These are phyloP conservation scores for Cephalopterus ornatus DNA, from an alignment of 2,113 vertebrate species.

Conservation along the genomic window DNA sequence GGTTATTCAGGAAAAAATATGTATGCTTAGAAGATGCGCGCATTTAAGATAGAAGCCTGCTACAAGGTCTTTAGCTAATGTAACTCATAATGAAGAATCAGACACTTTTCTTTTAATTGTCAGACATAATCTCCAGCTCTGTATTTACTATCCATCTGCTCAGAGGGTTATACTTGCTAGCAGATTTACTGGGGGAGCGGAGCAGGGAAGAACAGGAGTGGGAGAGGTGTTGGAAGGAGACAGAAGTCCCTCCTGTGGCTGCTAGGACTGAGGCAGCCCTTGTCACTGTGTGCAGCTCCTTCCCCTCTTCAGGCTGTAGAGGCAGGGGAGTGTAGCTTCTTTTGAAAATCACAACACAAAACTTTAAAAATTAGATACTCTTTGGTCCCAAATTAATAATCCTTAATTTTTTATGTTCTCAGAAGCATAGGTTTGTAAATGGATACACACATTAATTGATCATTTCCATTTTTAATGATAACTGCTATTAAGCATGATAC, in stretches of 20 bases:
- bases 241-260: neutral
- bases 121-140: conserved; percentile 32
- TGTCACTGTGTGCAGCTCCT: neutral
- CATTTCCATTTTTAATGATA: neutral
- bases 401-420: neutral
- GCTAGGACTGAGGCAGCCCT: neutral
- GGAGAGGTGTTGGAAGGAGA: conserved; percentile 33
- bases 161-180: conserved; percentile 1
- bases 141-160: conserved; percentile 57
- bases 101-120: conserved; percentile 41
- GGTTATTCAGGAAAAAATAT: neutral
- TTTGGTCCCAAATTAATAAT: neutral
- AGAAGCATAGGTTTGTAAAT: neutral
- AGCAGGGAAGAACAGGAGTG: conserved; percentile 44
- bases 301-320: neutral
- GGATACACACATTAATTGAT: neutral
- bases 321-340: neutral
- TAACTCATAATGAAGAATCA: neutral
- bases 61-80: neutral
- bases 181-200: conserved; percentile 46
- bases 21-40: neutral
- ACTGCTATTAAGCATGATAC: neutral
- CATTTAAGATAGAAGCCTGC: neutral
- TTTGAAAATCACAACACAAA: neutral
- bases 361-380: neutral